A percentile compares a stretch with the other conserved stretches of the same genome.
Evolutionary conservation across 1,140 invertebrate species (phyloP).

Genomic region (Uloborus diversus): DNA sequence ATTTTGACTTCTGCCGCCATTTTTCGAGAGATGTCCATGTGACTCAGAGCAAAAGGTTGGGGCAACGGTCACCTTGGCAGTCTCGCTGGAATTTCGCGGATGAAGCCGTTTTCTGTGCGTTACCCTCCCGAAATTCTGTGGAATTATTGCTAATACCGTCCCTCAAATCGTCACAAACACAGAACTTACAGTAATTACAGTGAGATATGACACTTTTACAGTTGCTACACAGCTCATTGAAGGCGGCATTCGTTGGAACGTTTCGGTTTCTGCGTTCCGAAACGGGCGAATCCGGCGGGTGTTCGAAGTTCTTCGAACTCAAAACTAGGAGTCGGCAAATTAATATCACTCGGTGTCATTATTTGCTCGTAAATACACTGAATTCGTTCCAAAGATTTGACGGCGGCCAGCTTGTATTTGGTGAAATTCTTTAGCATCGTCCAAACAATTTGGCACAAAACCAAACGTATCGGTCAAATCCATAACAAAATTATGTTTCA

Average conservation of each 20-base stretch:
- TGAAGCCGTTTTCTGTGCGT: neutral
- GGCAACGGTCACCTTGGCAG: conserved; percentile 31
- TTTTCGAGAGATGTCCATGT: neutral
- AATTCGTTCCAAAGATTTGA: conserved; percentile 15
- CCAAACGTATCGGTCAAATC: too few relatives aligned
- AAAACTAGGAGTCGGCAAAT: neutral
- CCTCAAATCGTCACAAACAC: neutral
- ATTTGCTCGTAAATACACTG: conserved; percentile 25
- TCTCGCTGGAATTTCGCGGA: neutral
- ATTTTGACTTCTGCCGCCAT: conserved; percentile 6
- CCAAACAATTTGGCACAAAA: too few relatives aligned
- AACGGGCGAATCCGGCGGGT: neutral
- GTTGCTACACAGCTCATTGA: neutral
- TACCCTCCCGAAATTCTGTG: neutral
- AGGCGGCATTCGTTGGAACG: neutral
- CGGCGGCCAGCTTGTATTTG: conserved; percentile 2
- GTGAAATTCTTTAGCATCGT: neutral
- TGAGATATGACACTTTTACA: neutral
- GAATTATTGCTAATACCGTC: neutral
- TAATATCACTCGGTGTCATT: conserved; percentile 6
- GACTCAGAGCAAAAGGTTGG: conserved; percentile 20
- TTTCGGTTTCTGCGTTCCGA: neutral
- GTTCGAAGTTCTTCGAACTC: neutral
- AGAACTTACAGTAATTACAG: neutral
- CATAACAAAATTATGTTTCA: too few relatives aligned